Percentiles rank a stretch among this genome's conserved stretches.
Conservation (phyloP, 1,140 invertebrate species). For the Camponotus floridanus region DNA sequence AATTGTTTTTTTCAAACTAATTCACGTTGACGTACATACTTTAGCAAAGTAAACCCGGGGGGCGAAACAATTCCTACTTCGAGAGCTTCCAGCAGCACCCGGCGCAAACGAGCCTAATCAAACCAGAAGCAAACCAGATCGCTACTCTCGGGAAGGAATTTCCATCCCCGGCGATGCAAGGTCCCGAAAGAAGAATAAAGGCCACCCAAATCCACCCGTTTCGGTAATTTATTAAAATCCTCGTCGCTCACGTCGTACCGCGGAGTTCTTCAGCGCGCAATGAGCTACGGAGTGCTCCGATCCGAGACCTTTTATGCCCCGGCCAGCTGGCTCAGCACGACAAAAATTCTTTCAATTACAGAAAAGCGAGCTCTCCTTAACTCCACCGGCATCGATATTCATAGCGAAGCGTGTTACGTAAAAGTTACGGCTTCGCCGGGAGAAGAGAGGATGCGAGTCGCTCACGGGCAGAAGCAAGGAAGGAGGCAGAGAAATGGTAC, state of each 20-base stretch:
- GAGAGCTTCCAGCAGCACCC: conserved; percentile 50
- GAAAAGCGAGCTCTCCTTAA: conserved; percentile 78
- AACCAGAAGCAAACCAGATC: conserved; percentile 62
- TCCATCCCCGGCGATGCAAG: conserved; percentile 58
- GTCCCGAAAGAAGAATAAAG: conserved; percentile 55
- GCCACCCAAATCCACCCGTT: conserved; percentile 56
- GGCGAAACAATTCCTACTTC: conserved; percentile 53
- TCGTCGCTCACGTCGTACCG: conserved; percentile 65
- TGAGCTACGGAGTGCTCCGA: conserved; percentile 38
- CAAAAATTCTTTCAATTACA: conserved; percentile 82
- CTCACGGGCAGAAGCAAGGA: conserved; percentile 61
- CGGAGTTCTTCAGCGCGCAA: conserved; percentile 42
- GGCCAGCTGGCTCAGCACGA: conserved; percentile 78
- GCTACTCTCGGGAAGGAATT: conserved; percentile 54
- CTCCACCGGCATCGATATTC: conserved; percentile 79
- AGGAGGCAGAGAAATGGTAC: conserved; percentile 68
- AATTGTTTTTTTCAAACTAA: conserved; percentile 43
- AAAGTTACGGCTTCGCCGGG: conserved; percentile 70
- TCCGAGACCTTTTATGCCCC: conserved; percentile 73
- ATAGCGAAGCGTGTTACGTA: conserved; percentile 80
- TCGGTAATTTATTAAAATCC: conserved; percentile 76
- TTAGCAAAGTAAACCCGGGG: conserved; percentile 28
- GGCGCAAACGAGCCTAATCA: conserved; percentile 59
- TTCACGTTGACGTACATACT: conserved; percentile 29
- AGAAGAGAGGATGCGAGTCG: conserved; percentile 65